Evolutionary conservation across 2,888 invertebrate species (phyloP), one percentile per base, ranked within the genome.

Genomic region (Liposcelis brunnea): DNA sequence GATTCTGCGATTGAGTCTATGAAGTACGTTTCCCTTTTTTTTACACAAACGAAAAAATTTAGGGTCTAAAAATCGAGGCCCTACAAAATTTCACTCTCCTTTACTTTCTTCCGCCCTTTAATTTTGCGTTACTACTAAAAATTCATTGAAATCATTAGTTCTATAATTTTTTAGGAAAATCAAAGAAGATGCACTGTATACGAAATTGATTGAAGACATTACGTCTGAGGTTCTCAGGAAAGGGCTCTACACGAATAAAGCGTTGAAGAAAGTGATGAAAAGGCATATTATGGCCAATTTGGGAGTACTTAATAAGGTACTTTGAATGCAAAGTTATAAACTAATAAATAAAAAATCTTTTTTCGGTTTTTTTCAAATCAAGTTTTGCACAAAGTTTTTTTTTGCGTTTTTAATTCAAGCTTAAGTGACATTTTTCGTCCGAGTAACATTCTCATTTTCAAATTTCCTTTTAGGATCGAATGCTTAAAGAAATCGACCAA

Each of bases 141-240:
- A n/a, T n/a, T n/a, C n/a, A n/a, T n/a, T n/a, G n/a, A n/a, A n/a
- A n/a, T n/a, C n/a, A n/a, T 26, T 26, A 26, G 8, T 26, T 26
- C 26, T 8, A 26, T 26, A 6, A 26, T 26, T 26, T 26, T 26
- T 26, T 8, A 26, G 26, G 26, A 26, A 26, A 26, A 26, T 26
- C 4, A 44, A 47, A 47, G 47, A 49, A 36, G 60, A 62, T 45
- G 54, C 55, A 6, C 55, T 57, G 33, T 67, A 66, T 44, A 55
- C 62, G 1, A 61, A 61, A 47, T 68, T 68, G 49, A 52, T 65
- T 2, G 62, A 64, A 42, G 62, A 65, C 16, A 69, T 74, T 32
- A 73, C 73, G 0, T 67, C 68, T 53, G 73, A 73, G 52, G 70
- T 73, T 48, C 65, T 73, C 38, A 55, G 61, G 31, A 65, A 66